Base-by-base conservation (phyloP, 2,797 vertebrate genomes). In the Antennarius maculatus region DNA sequence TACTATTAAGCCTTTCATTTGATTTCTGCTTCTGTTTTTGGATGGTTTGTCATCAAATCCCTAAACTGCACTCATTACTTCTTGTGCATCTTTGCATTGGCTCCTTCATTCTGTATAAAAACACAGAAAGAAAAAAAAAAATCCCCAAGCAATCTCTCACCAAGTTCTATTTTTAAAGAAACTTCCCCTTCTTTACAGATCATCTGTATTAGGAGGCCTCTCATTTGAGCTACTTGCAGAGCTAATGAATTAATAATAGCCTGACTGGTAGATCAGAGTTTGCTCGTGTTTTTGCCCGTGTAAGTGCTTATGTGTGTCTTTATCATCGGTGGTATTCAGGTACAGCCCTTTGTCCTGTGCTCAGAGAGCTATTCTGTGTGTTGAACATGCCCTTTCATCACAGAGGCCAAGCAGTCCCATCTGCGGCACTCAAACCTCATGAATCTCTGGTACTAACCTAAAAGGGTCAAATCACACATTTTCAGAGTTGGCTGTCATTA, bases 381-480 rank as follows among this genome's bases (percentile, higher is more conserved):
- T 69, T 55, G 61, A 82, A 83, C 78, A 65, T 71, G 74, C 10
- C 61, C 61, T 76, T 79, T 71, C 55, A 74, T 81, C 70, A 66
- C 59, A 34, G 65, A 74, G 75, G 80, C 81, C 79, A 74, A 77
- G 37, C 52, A 17, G 59, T 34, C 63, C 70, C 72, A 1, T 3
- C 29, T 34, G 77, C 69, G 56, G 76, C 51, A 53, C 69, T 84
- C 81, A 18, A 76, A 56, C 67, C 64, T 67, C 56, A 54, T 74
- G 67, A 42, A 81, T 79, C 54, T 77, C 58, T 42, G 49, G 66
- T 62, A 69, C 39, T 31, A n/a, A 18, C 17, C 39, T 68, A 39
- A 29, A 52, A 51, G 66, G 49, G 41, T 43, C 54, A 49, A 17
- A 56, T 12, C 31, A 5, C 31, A 34, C 31, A 8, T 6, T 34